Percentiles rank a stretch among this genome's conserved stretches.
Evolutionary conservation across 2,888 invertebrate species (phyloP).

Genomic region (Pasiphila rectangulata): DNA sequence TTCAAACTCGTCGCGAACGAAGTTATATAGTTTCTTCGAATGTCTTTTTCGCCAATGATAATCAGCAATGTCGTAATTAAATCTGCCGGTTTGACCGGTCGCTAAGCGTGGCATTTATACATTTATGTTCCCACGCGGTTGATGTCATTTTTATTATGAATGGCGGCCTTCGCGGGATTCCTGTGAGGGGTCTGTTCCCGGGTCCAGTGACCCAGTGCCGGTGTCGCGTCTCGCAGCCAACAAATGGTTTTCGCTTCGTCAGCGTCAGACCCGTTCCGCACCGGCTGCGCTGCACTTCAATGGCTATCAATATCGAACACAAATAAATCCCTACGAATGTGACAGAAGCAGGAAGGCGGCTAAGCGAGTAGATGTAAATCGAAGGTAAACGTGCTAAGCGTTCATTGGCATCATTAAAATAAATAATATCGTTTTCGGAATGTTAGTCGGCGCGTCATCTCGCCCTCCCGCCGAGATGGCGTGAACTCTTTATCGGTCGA

Average conservation of each 20-base stretch:
- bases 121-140: constrained; percentile 72
- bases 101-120: constrained; percentile 60
- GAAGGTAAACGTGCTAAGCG: constrained; percentile 69
- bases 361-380: constrained; percentile 52
- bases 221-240: constrained; percentile 47
- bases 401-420: constrained; percentile 75
- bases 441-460: constrained; percentile 62
- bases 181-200: constrained; percentile 33
- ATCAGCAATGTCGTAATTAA: constrained; percentile 65
- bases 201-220: constrained; percentile 70
- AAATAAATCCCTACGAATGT: constrained; percentile 40
- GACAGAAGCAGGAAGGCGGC: constrained; percentile 47
- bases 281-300: constrained; percentile 45
- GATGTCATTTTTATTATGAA: constrained; percentile 77
- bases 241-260: constrained; percentile 65
- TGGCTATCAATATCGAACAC: constrained; percentile 46
- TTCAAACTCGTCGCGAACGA: constrained; percentile 56
- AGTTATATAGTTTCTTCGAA: constrained; percentile 48
- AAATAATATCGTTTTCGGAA: constrained; percentile 69
- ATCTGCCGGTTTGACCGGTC: constrained; percentile 68
- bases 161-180: constrained; percentile 58
- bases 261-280: constrained; percentile 49
- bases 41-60: constrained; percentile 63
- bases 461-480: constrained; percentile 72
- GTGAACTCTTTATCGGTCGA: constrained; percentile 71